These are phyloP conservation scores for Parambassis ranga DNA, from an alignment of 2,797 vertebrate genomes.

Conservation along the genomic window DNA sequence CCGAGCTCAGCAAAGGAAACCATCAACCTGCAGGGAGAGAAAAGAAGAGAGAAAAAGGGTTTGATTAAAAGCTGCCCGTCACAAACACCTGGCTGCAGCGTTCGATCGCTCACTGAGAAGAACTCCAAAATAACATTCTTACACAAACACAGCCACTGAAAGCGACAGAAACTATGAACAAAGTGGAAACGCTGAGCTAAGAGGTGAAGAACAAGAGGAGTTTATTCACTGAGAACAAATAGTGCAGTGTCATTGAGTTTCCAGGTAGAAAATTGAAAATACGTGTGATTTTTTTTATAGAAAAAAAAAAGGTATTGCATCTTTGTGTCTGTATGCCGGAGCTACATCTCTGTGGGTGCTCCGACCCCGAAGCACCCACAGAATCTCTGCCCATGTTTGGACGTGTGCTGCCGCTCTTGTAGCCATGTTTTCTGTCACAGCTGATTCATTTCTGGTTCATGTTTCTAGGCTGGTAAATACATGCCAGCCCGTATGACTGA, in stretches of 20 bases:
- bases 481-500: slow-evolving; percentile 30
- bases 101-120: slow-evolving; percentile 4
- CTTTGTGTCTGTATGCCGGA: too few species aligned
- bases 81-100: slow-evolving; percentile 6
- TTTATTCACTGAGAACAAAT: neutral
- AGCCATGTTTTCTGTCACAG: slow-evolving; percentile 9
- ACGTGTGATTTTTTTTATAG: neutral
- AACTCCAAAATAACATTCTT: slow-evolving; percentile 22
- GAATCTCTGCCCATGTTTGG: neutral
- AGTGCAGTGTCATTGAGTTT: neutral
- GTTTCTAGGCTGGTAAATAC: neutral
- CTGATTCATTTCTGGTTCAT: neutral
- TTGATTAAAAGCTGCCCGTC: slow-evolving; percentile 24
- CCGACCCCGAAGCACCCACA: too few species aligned
- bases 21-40: slow-evolving; percentile 55
- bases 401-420: neutral
- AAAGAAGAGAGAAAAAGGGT: slow-evolving; percentile 29
- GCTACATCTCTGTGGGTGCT: too few species aligned
- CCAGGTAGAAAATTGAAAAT: neutral
- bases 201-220: neutral
- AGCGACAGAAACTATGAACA: neutral
- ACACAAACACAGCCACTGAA: neutral
- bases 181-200: neutral
- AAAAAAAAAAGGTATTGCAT: too few species aligned
- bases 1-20: slow-evolving; percentile 31